Base-by-base conservation (phyloP, 2,113 vertebrate species). In the Corythornis cristatus region DNA sequence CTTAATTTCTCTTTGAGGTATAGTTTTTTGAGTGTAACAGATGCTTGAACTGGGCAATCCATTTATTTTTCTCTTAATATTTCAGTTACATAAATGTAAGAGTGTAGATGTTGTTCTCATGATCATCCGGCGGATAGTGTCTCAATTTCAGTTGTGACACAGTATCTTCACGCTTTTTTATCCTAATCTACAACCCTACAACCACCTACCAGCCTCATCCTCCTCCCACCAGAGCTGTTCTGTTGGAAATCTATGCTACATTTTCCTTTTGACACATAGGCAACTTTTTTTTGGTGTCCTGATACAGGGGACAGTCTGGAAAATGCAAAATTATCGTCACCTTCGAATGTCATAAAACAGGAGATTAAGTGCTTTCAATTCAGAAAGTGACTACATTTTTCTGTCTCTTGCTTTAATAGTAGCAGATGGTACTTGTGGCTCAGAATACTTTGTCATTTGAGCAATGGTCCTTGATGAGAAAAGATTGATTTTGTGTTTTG, bases 381-480 rank as follows among this genome's bases (percentile, higher is more conserved):
- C 56, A 89, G 33, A 79, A 89, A 43, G 28, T 66, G 35, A 57
- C 46, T 74, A 18, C 7, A n/a, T 73, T 84, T 93, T 88, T 58
- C 42, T 10, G 22, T 78, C 40, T 20, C 35, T 93, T 61, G 15
- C 57, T 65, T 33, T 74, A 84, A 48, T 51, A 86, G 73, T 66
- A 88, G 85, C 81, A 92, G 80, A 64, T 86, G 83, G 46, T 23
- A 65, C 31, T 82, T 68, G 35, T 79, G 64, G 50, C 51, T 62
- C 42, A 73, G 86, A 94, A 76, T 76, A 57, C 10, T 21, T n/a
- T 83, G 76, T 86, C 66, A 62, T 90, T 68, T 89, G 66, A 89
- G 65, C 68, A 78, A 85, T 42, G 19, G 28, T 20, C 51, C 61
- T 93, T 78, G 31, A 12, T 66, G 73, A 72, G 48, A 25, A 89